Evolutionary conservation across 1,140 invertebrate genomes (phyloP).

Genomic region (Musca vetustissima): DNA sequence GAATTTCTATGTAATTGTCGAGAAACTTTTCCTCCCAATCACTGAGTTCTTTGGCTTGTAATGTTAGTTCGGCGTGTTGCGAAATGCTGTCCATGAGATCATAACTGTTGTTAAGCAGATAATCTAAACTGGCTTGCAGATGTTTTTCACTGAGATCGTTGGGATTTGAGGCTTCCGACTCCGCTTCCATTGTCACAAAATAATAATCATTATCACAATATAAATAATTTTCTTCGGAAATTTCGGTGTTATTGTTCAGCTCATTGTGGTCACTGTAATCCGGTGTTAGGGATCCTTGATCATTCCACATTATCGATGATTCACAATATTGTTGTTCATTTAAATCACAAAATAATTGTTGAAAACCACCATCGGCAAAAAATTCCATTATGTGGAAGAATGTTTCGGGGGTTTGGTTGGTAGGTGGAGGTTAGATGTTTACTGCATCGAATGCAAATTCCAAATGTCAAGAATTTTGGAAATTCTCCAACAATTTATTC

Average conservation of each 20-base stretch:
- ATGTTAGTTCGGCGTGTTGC: background rate
- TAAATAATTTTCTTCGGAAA: background rate
- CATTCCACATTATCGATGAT: background rate
- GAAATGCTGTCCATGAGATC: background rate
- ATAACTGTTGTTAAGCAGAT: conserved; percentile 19
- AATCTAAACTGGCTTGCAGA: conserved; percentile 35
- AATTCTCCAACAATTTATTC: background rate
- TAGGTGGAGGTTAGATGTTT: too few relatives aligned
- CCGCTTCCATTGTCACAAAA: background rate
- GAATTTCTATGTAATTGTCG: conserved; percentile 50
- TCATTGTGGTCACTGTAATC: background rate
- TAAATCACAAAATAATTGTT: conserved; percentile 48
- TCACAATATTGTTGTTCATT: conserved; percentile 32
- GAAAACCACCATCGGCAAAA: conserved; percentile 51
- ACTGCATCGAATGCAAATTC: background rate
- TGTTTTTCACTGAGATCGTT: background rate
- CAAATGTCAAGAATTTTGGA: background rate
- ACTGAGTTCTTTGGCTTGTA: conserved; percentile 36
- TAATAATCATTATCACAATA: background rate
- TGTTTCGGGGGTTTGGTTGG: too few relatives aligned
- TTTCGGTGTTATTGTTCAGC: background rate
- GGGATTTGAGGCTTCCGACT: background rate
- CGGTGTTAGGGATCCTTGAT: background rate
- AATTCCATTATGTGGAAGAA: conserved; percentile 42
- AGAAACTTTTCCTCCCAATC: conserved; percentile 50